These are phyloP conservation scores for Scolopax mira DNA, from an alignment of 2,113 vertebrate species.

Conservation along the genomic window DNA sequence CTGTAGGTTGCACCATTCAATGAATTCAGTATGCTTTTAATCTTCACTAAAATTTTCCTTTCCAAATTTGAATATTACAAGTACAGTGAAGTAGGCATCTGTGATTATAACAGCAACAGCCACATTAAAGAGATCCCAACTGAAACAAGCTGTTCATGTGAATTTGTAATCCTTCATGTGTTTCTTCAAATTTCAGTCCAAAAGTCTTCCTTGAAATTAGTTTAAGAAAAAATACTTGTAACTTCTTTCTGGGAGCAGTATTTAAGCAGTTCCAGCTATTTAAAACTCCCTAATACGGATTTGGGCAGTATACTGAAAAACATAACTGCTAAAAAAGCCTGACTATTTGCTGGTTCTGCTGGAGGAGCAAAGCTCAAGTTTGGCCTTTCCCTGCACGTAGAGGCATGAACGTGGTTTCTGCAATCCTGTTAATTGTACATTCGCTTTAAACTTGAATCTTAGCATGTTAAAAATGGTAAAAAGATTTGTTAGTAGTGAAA, in stretches of 20 bases:
- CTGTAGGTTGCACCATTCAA: constrained; percentile 27
- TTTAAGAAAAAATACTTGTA: neutral
- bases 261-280: neutral
- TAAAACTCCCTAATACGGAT: neutral
- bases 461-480: neutral
- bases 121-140: neutral
- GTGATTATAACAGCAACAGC: neutral
- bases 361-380: neutral
- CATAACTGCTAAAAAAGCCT: neutral
- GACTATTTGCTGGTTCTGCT: neutral
- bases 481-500: neutral
- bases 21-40: constrained; percentile 38
- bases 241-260: neutral
- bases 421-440: neutral
- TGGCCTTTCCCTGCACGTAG: neutral
- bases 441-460: constrained; percentile 5
- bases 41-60: constrained; percentile 36
- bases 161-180: neutral
- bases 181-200: neutral
- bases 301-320: neutral
- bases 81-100: neutral
- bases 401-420: constrained; percentile 22
- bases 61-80: constrained; percentile 44
- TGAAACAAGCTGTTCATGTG: neutral
- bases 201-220: neutral